These are phyloP conservation scores for Cerastis leucographa DNA, from an alignment of 2,888 invertebrate genomes.

Conservation along the genomic window DNA sequence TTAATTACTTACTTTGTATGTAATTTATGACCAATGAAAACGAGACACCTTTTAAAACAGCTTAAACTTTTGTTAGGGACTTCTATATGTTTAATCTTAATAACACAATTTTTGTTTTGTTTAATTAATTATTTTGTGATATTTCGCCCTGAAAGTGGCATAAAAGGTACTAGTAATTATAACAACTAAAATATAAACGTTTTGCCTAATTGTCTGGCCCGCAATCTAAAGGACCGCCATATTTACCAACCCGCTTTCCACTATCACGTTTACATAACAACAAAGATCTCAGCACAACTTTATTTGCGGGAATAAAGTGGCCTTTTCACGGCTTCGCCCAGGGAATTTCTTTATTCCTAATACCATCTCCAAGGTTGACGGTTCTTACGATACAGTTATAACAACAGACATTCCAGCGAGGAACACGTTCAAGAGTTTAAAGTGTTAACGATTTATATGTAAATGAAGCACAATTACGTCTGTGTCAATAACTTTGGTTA, in stretches of 20 bases:
- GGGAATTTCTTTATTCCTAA: constrained; percentile 70
- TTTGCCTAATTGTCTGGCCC: constrained; percentile 18
- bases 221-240: constrained; percentile 21
- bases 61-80: background rate
- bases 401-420: constrained; percentile 34
- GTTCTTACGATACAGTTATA: constrained; percentile 52
- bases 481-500: constrained; percentile 28
- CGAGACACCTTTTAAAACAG: background rate
- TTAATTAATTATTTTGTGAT: background rate
- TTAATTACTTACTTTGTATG: background rate
- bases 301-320: constrained; percentile 69
- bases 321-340: constrained; percentile 48
- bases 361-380: constrained; percentile 52
- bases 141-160: background rate
- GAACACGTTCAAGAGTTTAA: constrained; percentile 47
- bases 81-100: background rate
- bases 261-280: constrained; percentile 67
- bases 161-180: background rate
- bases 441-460: constrained; percentile 54
- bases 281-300: constrained; percentile 63
- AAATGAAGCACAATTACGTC: constrained; percentile 42
- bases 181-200: background rate
- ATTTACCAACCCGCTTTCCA: constrained; percentile 40
- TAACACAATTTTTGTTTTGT: background rate
- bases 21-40: background rate